Conservation (phyloP, 2,797 vertebrate genomes). For the Phoebastria nigripes region DNA sequence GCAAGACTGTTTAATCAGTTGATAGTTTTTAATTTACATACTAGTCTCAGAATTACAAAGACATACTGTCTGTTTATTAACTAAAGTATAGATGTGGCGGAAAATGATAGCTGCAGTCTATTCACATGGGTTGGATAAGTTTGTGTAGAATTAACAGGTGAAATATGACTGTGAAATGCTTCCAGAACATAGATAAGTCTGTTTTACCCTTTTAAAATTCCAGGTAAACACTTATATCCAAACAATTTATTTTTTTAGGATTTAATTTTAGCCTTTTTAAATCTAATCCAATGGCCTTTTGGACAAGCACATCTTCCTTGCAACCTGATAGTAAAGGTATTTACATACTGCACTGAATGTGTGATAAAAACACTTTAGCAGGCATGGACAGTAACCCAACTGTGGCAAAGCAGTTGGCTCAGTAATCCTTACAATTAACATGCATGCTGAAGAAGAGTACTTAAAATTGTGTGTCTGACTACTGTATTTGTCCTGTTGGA, state of each 20-base stretch:
- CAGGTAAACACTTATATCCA: slow-evolving; percentile 53
- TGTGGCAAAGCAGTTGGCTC: slow-evolving; percentile 77
- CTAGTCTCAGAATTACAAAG: not conserved
- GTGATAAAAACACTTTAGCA: slow-evolving; percentile 66
- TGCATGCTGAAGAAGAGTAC: slow-evolving; percentile 70
- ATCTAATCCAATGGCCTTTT: slow-evolving; percentile 99
- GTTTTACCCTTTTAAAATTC: slow-evolving; percentile 17
- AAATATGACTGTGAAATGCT: not conserved
- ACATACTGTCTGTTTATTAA: not conserved
- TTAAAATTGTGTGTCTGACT: slow-evolving; percentile 24
- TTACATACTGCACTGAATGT: slow-evolving; percentile 81
- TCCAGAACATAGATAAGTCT: not conserved
- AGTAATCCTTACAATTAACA: slow-evolving; percentile 65
- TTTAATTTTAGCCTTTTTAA: slow-evolving; percentile 99
- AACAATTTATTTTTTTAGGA: slow-evolving; percentile 88
- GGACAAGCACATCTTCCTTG: slow-evolving; percentile 89
- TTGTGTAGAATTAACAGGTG: not conserved
- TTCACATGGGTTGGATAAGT: not conserved
- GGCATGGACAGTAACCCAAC: slow-evolving; percentile 67
- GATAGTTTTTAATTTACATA: not conserved
- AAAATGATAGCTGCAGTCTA: not conserved
- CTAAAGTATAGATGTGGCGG: rapidly evolving
- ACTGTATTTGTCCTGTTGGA: not conserved
- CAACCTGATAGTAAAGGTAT: slow-evolving; percentile 93
- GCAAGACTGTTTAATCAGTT: not conserved